These are phyloP conservation scores for Habrosyne pyritoides DNA, from an alignment of 2,888 invertebrate species.

Conservation along the genomic window DNA sequence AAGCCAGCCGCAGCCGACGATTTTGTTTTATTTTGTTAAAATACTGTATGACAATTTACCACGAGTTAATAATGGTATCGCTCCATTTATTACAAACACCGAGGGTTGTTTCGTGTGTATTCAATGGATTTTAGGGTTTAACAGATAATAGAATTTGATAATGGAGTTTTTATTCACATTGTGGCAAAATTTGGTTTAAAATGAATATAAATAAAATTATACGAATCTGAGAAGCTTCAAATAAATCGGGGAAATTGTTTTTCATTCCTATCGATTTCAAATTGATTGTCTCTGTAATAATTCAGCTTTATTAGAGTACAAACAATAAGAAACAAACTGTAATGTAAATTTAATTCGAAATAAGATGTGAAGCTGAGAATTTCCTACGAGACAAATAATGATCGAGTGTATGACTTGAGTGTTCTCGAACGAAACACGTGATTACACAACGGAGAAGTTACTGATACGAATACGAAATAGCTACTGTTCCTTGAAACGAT, in stretches of 20 bases:
- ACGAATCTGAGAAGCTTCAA: no score
- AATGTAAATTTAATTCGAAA: conserved; percentile 50
- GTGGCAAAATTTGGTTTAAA: background rate
- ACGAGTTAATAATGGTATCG: conserved; percentile 35
- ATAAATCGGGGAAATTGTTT: no score
- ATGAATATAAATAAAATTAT: background rate
- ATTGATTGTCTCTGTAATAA: background rate
- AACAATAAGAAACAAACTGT: conserved; percentile 31
- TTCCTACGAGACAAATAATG: conserved; percentile 65
- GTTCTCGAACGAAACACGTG: conserved; percentile 36
- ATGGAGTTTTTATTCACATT: conserved; percentile 1
- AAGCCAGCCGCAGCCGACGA: conserved; percentile 64
- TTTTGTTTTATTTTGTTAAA: conserved; percentile 71
- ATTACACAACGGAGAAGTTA: conserved; percentile 27
- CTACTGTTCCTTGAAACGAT: conserved; percentile 6
- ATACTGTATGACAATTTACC: conserved; percentile 58
- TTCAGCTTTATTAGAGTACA: conserved; percentile 10
- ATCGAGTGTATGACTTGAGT: conserved; percentile 34
- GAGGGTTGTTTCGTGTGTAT: conserved; percentile 35
- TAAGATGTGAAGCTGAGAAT: conserved; percentile 50
- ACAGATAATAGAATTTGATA: conserved; percentile 30
- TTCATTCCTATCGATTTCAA: background rate
- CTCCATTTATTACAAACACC: conserved; percentile 36
- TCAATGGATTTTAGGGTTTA: conserved; percentile 35
- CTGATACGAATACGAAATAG: conserved; percentile 26